Percentiles rank a stretch among this genome's conserved stretches.
Evolutionary conservation across 1,140 invertebrate species (phyloP).

Genomic region (Zaprionus lachaisei): DNA sequence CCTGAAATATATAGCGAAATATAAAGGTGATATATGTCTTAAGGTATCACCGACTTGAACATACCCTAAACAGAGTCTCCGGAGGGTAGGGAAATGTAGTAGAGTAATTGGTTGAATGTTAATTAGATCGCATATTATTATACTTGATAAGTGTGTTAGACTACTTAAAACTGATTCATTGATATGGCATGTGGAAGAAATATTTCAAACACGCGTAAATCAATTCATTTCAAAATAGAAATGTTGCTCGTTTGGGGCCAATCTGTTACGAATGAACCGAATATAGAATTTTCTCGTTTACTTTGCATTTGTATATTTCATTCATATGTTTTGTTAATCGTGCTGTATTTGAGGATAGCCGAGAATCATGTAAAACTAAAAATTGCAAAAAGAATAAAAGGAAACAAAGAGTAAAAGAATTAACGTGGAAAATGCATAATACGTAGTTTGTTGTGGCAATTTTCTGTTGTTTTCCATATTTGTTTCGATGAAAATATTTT

Average conservation of each 20-base stretch:
- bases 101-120: no score
- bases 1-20: conserved; percentile 24
- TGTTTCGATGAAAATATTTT: neutral
- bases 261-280: neutral
- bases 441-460: conserved; percentile 5
- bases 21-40: neutral
- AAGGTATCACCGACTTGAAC: conserved; percentile 17
- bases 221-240: neutral
- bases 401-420: neutral
- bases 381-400: neutral
- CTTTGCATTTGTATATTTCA: neutral
- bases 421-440: conserved; percentile 10
- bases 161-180: neutral
- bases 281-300: conserved; percentile 1
- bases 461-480: conserved; percentile 10
- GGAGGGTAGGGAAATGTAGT: no score
- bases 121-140: no score
- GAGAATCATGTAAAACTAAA: neutral
- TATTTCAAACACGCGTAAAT: neutral
- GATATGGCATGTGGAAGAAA: neutral
- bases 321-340: neutral
- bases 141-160: neutral
- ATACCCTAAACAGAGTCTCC: neutral
- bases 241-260: neutral
- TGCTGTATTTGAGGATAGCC: neutral